Evolutionary conservation across 2,888 invertebrate species (phyloP), one percentile per base, ranked within the genome.

Genomic region (Ennomos erosarius): DNA sequence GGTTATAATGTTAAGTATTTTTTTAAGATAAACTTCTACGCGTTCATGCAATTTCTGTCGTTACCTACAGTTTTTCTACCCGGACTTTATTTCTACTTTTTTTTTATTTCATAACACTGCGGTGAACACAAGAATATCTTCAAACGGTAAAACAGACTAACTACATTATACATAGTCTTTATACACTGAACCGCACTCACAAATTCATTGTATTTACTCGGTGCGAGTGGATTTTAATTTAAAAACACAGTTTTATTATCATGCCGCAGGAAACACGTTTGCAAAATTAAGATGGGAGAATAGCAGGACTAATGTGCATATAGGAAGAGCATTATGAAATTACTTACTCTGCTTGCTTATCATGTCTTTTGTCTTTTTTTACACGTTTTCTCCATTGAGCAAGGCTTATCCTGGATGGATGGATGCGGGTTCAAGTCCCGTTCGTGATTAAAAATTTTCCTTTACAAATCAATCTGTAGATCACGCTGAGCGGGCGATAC

Each of bases 221-320:
- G 58, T 43, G 54, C 42, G 59, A 59, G 60, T 51, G 55, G 50
- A 39, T 67, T 67, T 63, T 59, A 61, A 65, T 65, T 67, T 59
- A 59, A 65, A 67, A 65, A 67, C 59, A 59, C 65, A 58, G 59
- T 60, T 52, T 49, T 50, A 47, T 63, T 46, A 11, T 16, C 16
- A 43, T 47, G 35, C 57, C 57, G 33, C 52, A 33, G 68, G 57
- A 60, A 64, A 60, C 45, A 55, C 51, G 39, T 58, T 59, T 48
- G 53, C 50, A 39, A 65, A 68, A 68, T 66, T 60, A 66, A 62
- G 65, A 62, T 62, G 64, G 61, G 59, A 65, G 60, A 65, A 64
- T 64, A 55, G 53, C 51, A 60, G 52, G 33, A 49, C 44, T 16
- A n/a, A 40, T 51, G 43, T 62, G 35, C 44, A 56, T 62, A 60